Conservation (phyloP, 2,797 vertebrate species). For the Decapterus maruadsi region DNA sequence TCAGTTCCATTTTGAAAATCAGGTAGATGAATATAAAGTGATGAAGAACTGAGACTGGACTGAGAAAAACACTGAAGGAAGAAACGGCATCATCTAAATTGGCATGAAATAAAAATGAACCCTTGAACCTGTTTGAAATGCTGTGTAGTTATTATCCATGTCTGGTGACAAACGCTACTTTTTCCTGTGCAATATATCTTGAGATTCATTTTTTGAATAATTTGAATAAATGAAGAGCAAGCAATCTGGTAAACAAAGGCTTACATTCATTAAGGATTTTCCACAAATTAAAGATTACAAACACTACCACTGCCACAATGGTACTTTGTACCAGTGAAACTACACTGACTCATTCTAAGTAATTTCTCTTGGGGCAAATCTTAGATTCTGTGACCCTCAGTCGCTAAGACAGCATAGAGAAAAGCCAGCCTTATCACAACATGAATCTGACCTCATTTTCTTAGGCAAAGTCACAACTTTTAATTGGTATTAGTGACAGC, state of each 20-base stretch:
- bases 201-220: too few relatives aligned
- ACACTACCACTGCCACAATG: neutral
- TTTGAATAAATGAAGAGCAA: neutral
- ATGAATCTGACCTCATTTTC: conserved; percentile 67
- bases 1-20: neutral
- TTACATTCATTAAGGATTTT: neutral
- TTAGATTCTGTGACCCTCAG: conserved; percentile 44
- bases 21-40: neutral
- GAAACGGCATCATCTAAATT: neutral
- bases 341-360: conserved; percentile 23
- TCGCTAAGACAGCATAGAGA: conserved; percentile 32
- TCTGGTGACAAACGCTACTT: neutral
- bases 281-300: neutral
- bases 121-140: neutral
- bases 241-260: neutral
- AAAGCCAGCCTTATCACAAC: conserved; percentile 47
- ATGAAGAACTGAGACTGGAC: neutral
- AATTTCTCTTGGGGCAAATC: conserved; percentile 22
- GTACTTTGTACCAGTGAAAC: conserved; percentile 32
- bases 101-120: conserved; percentile 1
- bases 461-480: conserved; percentile 74
- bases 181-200: neutral
- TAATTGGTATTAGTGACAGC: conserved; percentile 76
- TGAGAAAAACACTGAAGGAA: neutral
- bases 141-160: neutral